Percentiles rank a stretch among this genome's conserved stretches.
These are phyloP conservation scores for Apamea crenata DNA, from an alignment of 2,888 invertebrate genomes.

Conservation along the genomic window DNA sequence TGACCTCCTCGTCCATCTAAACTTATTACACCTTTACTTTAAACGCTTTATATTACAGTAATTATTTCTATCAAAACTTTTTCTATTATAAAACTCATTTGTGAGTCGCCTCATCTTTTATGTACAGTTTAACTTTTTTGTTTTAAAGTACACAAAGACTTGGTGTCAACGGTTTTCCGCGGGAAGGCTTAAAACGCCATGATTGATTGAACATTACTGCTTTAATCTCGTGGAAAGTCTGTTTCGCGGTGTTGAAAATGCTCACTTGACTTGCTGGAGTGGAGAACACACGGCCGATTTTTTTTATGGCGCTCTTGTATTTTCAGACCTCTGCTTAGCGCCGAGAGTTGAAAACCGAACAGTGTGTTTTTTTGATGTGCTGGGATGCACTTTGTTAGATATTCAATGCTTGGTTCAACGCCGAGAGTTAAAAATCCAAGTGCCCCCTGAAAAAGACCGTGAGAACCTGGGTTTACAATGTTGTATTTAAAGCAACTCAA, in stretches of 20 bases:
- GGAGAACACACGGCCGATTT: background rate
- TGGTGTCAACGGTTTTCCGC: constrained; percentile 48
- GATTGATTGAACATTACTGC: constrained; percentile 45
- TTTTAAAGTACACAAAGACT: constrained; percentile 61
- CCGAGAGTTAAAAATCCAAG: background rate
- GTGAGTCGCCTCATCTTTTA: constrained; percentile 60
- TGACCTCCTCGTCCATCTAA: constrained; percentile 35
- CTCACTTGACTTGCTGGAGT: constrained; percentile 13
- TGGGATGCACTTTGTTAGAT: too few relatives aligned
- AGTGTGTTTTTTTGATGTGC: too few relatives aligned
- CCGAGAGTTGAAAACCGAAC: too few relatives aligned
- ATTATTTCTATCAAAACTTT: constrained; percentile 69
- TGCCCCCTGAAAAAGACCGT: too few relatives aligned
- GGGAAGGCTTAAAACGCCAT: constrained; percentile 23
- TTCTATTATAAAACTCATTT: constrained; percentile 71
- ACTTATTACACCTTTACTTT: constrained; percentile 38
- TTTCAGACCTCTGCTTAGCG: background rate
- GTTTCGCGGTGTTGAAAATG: constrained; percentile 5
- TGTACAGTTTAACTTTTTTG: constrained; percentile 65
- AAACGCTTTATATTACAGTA: constrained; percentile 57
- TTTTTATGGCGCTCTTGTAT: background rate
- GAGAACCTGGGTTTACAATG: background rate
- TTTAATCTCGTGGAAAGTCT: constrained; percentile 29
- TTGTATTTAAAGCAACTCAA: background rate
- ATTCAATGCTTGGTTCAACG: too few relatives aligned